Conservation (phyloP, 1,140 invertebrate species). For the Helicoverpa zea region DNA sequence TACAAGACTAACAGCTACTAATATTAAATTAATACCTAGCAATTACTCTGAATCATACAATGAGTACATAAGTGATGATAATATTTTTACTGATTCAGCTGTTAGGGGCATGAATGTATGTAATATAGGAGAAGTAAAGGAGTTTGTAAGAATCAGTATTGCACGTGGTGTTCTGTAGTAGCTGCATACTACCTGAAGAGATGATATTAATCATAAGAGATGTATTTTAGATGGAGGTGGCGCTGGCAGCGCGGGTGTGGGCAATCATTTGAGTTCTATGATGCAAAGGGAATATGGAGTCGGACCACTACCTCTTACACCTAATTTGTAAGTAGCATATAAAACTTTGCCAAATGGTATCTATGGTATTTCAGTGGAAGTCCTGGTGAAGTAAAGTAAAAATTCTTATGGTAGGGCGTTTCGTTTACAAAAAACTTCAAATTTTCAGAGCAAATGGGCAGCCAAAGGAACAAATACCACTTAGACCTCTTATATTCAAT, state of each 20-base stretch:
- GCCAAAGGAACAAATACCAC: constrained; percentile 90
- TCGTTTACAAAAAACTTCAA: background rate
- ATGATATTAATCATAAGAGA: constrained; percentile 14
- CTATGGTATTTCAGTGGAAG: background rate
- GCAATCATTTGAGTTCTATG: constrained; percentile 85
- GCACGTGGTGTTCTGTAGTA: constrained; percentile 23
- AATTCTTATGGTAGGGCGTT: no score
- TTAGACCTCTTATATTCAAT: constrained; percentile 91
- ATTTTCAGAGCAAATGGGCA: constrained; percentile 78
- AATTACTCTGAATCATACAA: no score
- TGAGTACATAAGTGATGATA: no score
- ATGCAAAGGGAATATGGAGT: constrained; percentile 85
- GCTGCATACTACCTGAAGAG: background rate
- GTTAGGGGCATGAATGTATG: background rate
- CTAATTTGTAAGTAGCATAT: constrained; percentile 79
- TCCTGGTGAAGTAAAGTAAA: no score
- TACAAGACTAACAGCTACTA: no score
- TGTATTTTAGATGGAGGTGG: constrained; percentile 14
- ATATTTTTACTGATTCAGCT: no score
- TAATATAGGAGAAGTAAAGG: background rate
- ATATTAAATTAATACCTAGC: no score
- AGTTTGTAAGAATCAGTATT: constrained; percentile 16
- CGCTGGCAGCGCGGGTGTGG: constrained; percentile 60
- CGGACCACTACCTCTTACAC: constrained; percentile 72
- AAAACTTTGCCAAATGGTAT: no score